Evolutionary conservation across 2,113 vertebrate species (phyloP).

Genomic region (Stictonetta naevosa): DNA sequence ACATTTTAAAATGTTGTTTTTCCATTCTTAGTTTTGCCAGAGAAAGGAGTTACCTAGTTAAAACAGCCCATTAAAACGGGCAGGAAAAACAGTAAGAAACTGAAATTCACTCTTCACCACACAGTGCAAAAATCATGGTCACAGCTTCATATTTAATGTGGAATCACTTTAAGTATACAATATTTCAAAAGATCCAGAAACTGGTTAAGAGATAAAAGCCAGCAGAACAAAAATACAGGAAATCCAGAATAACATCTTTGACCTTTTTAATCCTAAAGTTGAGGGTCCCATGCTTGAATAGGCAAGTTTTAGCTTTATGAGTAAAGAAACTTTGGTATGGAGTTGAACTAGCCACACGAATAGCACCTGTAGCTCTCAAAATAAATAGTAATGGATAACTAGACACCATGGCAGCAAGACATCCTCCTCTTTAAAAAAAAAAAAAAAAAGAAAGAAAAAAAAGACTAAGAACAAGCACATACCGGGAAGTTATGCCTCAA

Average conservation of each 20-base stretch:
- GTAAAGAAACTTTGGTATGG: constrained; percentile 54
- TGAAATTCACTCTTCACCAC: constrained; percentile 29
- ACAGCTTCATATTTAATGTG: constrained; percentile 72
- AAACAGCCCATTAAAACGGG: neutral
- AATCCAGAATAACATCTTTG: constrained; percentile 42
- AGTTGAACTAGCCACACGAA: constrained; percentile 50
- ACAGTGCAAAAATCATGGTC: constrained; percentile 37
- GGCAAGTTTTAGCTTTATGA: neutral
- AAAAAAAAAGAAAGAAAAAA: neutral
- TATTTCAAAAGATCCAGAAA: constrained; percentile 64
- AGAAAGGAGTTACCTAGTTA: neutral
- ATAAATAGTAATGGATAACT: constrained; percentile 50
- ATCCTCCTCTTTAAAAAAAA: neutral
- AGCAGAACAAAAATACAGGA: constrained; percentile 56
- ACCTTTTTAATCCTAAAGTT: constrained; percentile 41
- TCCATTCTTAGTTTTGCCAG: neutral
- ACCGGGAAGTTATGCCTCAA: neutral
- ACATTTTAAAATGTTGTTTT: neutral
- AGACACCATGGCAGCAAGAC: constrained; percentile 2
- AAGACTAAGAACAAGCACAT: neutral
- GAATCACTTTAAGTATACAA: constrained; percentile 64
- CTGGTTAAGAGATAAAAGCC: constrained; percentile 37
- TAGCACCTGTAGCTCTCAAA: constrained; percentile 58
- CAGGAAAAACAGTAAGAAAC: neutral
- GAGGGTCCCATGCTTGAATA: constrained; percentile 1